A percentile compares a stretch with the other conserved stretches of the same genome.
Evolutionary conservation across 2,797 vertebrate genomes (phyloP).

Genomic region (Oophaga sylvatica): DNA sequence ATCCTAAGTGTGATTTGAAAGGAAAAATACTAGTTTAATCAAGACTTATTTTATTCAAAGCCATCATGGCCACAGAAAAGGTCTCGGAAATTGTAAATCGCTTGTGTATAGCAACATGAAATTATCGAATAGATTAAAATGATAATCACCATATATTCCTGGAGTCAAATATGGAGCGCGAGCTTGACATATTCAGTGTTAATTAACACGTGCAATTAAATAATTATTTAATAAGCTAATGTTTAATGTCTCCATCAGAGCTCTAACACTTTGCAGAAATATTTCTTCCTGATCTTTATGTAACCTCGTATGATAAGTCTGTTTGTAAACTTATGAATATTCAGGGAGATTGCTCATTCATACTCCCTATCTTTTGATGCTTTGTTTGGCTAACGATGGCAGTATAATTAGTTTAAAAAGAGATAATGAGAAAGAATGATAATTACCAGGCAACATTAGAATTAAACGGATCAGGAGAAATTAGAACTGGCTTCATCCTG

Average conservation of each 20-base stretch:
- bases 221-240: conserved; percentile 31
- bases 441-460: conserved; percentile 61
- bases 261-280: conserved; percentile 27
- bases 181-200: conserved; percentile 28
- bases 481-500: conserved; percentile 49
- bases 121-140: conserved; percentile 4
- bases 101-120: neutral
- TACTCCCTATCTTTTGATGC: conserved; percentile 56
- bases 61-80: neutral
- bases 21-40: neutral
- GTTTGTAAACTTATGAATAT: conserved; percentile 57
- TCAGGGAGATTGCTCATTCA: conserved; percentile 34
- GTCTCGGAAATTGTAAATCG: neutral
- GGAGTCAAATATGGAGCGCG: conserved; percentile 14
- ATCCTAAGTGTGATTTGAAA: neutral
- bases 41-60: neutral
- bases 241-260: conserved; percentile 45
- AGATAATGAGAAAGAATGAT: conserved; percentile 61
- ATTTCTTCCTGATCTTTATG: conserved; percentile 36
- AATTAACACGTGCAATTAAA: conserved; percentile 49
- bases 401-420: conserved; percentile 62
- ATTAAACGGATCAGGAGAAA: conserved; percentile 57
- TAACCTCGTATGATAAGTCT: conserved; percentile 46
- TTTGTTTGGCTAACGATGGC: conserved; percentile 61
- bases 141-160: conserved; percentile 5